Conservation (phyloP, 1,140 invertebrate genomes). For the Holcopasites calliopsidis region DNA sequence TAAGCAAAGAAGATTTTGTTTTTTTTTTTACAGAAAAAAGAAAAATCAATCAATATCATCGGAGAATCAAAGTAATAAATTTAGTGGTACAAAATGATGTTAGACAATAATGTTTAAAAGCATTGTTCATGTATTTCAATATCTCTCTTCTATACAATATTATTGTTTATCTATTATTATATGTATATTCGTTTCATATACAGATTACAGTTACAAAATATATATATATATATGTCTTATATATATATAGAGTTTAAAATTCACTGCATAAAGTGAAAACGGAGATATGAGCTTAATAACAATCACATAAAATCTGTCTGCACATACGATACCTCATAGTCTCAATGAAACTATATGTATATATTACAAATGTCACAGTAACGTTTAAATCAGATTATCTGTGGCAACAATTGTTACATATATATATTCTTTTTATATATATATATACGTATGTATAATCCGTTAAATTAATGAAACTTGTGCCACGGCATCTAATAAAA, state of each 20-base stretch:
- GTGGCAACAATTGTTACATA: conserved; percentile 15
- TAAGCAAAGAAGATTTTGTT: conserved; percentile 11
- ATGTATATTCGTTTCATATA: conserved; percentile 75
- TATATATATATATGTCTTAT: conserved; percentile 47
- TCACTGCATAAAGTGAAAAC: conserved; percentile 67
- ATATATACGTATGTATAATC: conserved; percentile 24
- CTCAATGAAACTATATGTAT: conserved; percentile 50
- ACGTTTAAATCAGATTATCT: conserved; percentile 36
- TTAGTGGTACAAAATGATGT: conserved; percentile 79
- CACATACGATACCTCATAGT: conserved; percentile 37
- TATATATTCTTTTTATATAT: neutral
- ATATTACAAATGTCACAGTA: conserved; percentile 48
- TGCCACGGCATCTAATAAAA: conserved; percentile 49
- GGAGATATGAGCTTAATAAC: conserved; percentile 55
- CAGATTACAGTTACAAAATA: conserved; percentile 76
- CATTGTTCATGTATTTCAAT: conserved; percentile 80
- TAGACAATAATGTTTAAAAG: conserved; percentile 80
- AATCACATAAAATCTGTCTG: conserved; percentile 56
- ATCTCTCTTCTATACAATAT: conserved; percentile 80
- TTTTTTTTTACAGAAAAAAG: conserved; percentile 39
- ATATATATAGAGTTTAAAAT: conserved; percentile 73
- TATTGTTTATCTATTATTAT: conserved; percentile 75
- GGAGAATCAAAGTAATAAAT: conserved; percentile 65
- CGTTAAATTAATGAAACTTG: conserved; percentile 46
- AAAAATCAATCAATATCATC: conserved; percentile 43